These are phyloP conservation scores for Drosophila greeni DNA, from an alignment of 2,888 invertebrate genomes.

Conservation along the genomic window DNA sequence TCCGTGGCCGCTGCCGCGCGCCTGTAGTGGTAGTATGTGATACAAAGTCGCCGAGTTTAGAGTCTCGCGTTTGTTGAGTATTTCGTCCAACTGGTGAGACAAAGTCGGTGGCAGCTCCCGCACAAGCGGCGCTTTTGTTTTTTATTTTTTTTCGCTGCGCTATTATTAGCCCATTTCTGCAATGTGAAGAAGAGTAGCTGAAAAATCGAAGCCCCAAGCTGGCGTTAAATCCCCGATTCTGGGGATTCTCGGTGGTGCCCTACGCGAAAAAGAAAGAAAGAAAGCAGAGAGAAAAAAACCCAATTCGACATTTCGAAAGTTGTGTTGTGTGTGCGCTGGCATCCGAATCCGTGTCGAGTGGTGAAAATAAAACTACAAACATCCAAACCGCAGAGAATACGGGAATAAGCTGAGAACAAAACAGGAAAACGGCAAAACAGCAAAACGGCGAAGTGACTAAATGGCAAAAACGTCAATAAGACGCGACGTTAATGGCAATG, in stretches of 20 bases:
- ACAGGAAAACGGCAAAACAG: conserved; percentile 7
- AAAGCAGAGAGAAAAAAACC: not conserved
- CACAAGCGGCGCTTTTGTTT: conserved; percentile 68
- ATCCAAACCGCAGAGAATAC: conserved; percentile 36
- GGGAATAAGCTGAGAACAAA: conserved; percentile 35
- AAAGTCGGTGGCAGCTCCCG: conserved; percentile 72
- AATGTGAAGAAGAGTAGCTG: conserved; percentile 23
- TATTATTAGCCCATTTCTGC: conserved; percentile 10
- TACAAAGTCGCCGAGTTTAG: conserved; percentile 68
- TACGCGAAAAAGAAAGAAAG: conserved; percentile 19
- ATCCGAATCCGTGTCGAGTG: conserved; percentile 67
- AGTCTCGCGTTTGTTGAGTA: conserved; percentile 76
- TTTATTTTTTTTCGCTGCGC: conserved; percentile 35
- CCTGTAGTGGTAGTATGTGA: conserved; percentile 59
- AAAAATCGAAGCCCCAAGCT: conserved; percentile 8
- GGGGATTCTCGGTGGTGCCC: conserved; percentile 7
- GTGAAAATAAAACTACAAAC: conserved; percentile 65
- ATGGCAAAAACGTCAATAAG: conserved; percentile 16
- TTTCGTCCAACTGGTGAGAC: conserved; percentile 78
- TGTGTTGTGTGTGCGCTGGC: conserved; percentile 50
- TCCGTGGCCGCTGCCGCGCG: conserved; percentile 39
- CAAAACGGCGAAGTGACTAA: conserved; percentile 4
- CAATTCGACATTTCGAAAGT: conserved; percentile 51
- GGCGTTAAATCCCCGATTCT: conserved; percentile 7
- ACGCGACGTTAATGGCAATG: conserved; percentile 14